Percentiles rank a stretch among this genome's conserved stretches.
Conservation (phyloP, 2,113 vertebrate species). For the Callionymus lyra region DNA sequence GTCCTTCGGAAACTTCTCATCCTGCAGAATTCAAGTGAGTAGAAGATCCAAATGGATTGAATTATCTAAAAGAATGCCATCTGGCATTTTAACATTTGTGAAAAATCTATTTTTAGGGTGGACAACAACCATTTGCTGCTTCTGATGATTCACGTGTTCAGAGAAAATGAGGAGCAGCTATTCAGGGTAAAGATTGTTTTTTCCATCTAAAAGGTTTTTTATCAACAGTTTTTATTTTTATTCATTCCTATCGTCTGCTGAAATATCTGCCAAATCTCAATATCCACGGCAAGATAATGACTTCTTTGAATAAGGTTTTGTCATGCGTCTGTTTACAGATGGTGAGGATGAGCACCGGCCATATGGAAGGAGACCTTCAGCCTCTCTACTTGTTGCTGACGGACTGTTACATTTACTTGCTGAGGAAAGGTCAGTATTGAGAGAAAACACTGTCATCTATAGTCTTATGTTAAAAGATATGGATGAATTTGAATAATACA, state of each 20-base stretch:
- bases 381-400: conserved; percentile 90
- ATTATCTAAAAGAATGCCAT: not conserved
- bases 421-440: conserved; percentile 80
- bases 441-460: not conserved
- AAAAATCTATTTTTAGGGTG: conserved; percentile 66
- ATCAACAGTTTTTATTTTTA: too few species aligned
- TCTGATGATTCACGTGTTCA: conserved; percentile 95
- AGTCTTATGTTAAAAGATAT: not conserved
- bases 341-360: conserved; percentile 92
- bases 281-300: too few species aligned
- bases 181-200: conserved; percentile 71
- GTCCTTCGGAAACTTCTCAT: conserved; percentile 74
- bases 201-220: too few species aligned
- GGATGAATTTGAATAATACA: too few species aligned
- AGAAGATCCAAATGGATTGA: not conserved
- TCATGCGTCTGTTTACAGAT: conserved; percentile 74
- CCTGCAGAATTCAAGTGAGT: conserved; percentile 89
- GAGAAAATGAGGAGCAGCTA: conserved; percentile 95
- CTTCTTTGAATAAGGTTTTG: not conserved
- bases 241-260: too few species aligned
- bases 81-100: conserved; percentile 7
- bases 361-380: conserved; percentile 95
- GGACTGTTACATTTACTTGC: conserved; percentile 88
- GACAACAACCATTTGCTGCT: conserved; percentile 97
- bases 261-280: too few species aligned